Evolutionary conservation across 2,797 vertebrate species (phyloP).

Genomic region (Parambassis ranga): DNA sequence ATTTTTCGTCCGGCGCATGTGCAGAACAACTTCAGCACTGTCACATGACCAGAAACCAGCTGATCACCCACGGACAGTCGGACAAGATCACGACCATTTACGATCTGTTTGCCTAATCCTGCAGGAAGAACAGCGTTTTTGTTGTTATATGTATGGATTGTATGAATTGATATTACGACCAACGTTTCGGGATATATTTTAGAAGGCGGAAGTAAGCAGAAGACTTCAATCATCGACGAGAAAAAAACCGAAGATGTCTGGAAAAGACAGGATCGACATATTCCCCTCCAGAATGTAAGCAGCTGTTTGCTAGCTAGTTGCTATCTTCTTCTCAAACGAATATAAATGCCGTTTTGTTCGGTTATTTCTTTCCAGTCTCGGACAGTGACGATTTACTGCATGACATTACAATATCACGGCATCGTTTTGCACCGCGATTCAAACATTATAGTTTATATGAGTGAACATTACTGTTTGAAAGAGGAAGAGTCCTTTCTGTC

Average conservation of each 20-base stretch:
- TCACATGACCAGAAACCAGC: conserved; percentile 78
- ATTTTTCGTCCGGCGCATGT: conserved; percentile 20
- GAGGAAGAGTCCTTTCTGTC: conserved; percentile 69
- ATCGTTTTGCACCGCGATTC: not conserved
- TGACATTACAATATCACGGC: not conserved
- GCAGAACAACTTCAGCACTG: not conserved
- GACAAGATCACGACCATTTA: conserved; percentile 64
- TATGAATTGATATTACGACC: not conserved
- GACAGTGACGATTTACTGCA: not conserved
- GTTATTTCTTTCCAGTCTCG: not conserved
- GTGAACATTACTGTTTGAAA: conserved; percentile 39
- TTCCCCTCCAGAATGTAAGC: conserved; percentile 99
- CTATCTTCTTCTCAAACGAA: conserved; percentile 20
- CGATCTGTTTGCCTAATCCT: conserved; percentile 25
- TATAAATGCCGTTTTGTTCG: not conserved
- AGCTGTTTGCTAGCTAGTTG: conserved; percentile 44
- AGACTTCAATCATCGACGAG: conserved; percentile 20
- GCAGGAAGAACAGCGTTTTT: not conserved
- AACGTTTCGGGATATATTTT: not conserved
- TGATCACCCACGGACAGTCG: conserved; percentile 49
- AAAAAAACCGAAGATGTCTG: conserved; percentile 88
- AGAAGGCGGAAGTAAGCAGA: not conserved
- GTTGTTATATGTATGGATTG: rapidly evolving
- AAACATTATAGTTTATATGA: not conserved
- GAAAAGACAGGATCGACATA: conserved; percentile 95